A percentile compares a stretch with the other conserved stretches of the same genome.
These are phyloP conservation scores for Dermolepida albohirtum DNA, from an alignment of 2,888 invertebrate species.

Conservation along the genomic window DNA sequence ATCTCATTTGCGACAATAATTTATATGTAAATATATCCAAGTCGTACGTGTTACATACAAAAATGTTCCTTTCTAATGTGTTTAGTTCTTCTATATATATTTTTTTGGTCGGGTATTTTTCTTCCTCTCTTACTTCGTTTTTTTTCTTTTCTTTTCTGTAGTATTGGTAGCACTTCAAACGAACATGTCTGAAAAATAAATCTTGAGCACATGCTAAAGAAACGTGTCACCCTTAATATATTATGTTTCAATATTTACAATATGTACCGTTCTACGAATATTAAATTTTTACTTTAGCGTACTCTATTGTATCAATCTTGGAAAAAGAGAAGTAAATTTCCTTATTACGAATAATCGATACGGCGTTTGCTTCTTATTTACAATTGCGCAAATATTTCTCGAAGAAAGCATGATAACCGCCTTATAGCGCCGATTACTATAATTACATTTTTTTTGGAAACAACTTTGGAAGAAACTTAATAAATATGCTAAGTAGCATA, in stretches of 20 bases:
- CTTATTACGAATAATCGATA: too few species aligned
- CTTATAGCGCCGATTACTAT: too few species aligned
- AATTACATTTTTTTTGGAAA: too few species aligned
- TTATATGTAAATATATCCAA: slow-evolving; percentile 65
- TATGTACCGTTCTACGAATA: slow-evolving; percentile 31
- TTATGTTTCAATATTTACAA: slow-evolving; percentile 43
- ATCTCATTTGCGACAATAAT: slow-evolving; percentile 66
- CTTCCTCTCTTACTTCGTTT: slow-evolving; percentile 8
- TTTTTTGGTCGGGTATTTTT: slow-evolving; percentile 8
- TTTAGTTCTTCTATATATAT: slow-evolving; percentile 21
- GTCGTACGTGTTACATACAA: slow-evolving; percentile 60
- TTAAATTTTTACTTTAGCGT: slow-evolving; percentile 34
- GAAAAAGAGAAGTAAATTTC: slow-evolving; percentile 15
- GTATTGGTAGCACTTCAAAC: slow-evolving; percentile 5
- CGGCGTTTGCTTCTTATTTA: too few species aligned
- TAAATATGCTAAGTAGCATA: too few species aligned
- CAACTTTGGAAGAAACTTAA: too few species aligned
- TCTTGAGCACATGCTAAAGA: slow-evolving; percentile 36
- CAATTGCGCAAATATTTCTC: too few species aligned
- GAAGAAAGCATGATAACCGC: too few species aligned
- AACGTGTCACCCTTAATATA: slow-evolving; percentile 41
- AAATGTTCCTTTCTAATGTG: slow-evolving; percentile 48
- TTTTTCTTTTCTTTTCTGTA: slow-evolving; percentile 13
- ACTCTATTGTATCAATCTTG: not conserved
- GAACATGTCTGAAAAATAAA: slow-evolving; percentile 33